A percentile compares a stretch with the other conserved stretches of the same genome.
Conservation (phyloP, 1,140 invertebrate species). For the Psilanteris sp. region DNA sequence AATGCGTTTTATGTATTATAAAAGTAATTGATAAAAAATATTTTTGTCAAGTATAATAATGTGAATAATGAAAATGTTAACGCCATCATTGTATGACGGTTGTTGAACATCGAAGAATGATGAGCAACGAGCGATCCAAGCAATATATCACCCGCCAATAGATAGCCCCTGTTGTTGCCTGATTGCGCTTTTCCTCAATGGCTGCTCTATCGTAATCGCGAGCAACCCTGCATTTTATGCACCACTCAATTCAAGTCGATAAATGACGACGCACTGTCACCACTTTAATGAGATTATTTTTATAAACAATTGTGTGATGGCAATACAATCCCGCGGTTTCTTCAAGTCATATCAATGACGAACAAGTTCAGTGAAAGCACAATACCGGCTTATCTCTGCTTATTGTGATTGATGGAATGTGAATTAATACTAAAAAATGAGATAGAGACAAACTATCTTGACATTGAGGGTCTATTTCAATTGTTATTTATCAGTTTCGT, state of each 20-base stretch:
- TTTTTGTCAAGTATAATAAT: too few species aligned
- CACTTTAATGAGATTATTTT: slow-evolving; percentile 42
- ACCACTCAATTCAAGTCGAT: slow-evolving; percentile 11
- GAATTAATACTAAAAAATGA: slow-evolving; percentile 36
- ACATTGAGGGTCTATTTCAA: not conserved
- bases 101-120: too few species aligned
- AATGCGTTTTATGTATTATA: too few species aligned
- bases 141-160: slow-evolving; percentile 55
- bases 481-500: slow-evolving; percentile 5
- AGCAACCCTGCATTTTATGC: slow-evolving; percentile 14
- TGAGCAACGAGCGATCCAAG: too few species aligned
- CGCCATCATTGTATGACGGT: too few species aligned
- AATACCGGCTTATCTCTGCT: slow-evolving; percentile 25
- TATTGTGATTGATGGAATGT: slow-evolving; percentile 17
- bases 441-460: slow-evolving; percentile 8
- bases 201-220: slow-evolving; percentile 51
- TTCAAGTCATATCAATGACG: slow-evolving; percentile 15
- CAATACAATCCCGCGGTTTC: slow-evolving; percentile 3
- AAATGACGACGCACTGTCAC: slow-evolving; percentile 31
- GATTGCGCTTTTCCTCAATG: slow-evolving; percentile 73
- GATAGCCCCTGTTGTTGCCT: slow-evolving; percentile 69
- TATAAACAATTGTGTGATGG: slow-evolving; percentile 31
- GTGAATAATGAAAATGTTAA: too few species aligned
- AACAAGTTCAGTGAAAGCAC: slow-evolving; percentile 13
- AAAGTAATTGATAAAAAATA: too few species aligned